These are phyloP conservation scores for Passerculus sandwichensis DNA, from an alignment of 2,797 vertebrate genomes.

Conservation along the genomic window DNA sequence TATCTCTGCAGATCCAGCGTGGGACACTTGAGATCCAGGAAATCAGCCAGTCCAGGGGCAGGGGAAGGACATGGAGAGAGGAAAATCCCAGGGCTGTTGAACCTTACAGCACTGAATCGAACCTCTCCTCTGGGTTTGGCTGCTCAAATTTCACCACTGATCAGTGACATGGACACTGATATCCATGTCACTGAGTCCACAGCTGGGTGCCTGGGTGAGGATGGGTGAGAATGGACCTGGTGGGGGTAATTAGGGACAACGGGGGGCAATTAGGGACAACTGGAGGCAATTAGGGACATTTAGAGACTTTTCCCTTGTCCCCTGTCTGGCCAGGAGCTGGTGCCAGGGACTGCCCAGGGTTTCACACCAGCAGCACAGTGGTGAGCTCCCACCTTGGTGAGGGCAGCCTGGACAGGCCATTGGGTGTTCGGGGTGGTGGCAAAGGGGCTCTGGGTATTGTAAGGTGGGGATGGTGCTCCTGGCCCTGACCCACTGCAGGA, in stretches of 20 bases:
- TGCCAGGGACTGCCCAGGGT: not conserved
- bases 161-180: not conserved
- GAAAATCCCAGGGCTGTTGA: not conserved
- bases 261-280: not conserved
- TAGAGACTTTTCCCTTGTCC: not conserved
- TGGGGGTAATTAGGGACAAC: not conserved
- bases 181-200: not conserved
- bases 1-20: not conserved
- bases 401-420: accelerated
- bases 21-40: not conserved
- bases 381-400: accelerated
- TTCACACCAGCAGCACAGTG: not conserved
- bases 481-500: accelerated
- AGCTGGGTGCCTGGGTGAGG: not conserved
- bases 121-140: not conserved
- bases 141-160: accelerated
- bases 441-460: not conserved
- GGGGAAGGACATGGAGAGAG: not conserved
- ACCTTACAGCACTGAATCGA: accelerated
- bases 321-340: not conserved
- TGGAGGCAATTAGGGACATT: not conserved
- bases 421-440: not conserved
- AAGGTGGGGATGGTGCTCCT: accelerated
- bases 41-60: not conserved
- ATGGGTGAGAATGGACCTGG: not conserved